phyloP scores from a whole-genome alignment of 2,113 vertebrate genomes.

The Tyto alba region DNA sequence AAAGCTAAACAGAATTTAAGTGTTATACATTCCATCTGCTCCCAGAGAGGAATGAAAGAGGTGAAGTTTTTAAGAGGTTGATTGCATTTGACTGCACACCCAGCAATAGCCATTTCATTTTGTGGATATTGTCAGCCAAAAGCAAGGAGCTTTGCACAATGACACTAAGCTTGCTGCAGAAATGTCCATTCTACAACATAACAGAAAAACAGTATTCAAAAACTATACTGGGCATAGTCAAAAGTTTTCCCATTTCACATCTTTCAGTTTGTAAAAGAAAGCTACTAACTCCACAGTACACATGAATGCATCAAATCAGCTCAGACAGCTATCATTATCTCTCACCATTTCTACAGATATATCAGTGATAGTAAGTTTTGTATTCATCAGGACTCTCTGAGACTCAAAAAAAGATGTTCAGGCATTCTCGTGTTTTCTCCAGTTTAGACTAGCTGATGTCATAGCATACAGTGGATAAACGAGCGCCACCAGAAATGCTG shows the following conservation, averaged over 20 bases:
- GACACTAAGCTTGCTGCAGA: not conserved
- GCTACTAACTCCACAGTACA: not conserved
- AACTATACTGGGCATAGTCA: not conserved
- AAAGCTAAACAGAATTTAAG: not conserved
- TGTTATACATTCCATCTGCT: not conserved
- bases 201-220: not conserved
- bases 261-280: not conserved
- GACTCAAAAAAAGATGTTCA: not conserved
- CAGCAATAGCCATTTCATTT: not conserved
- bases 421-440: not conserved
- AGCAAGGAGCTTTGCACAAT: not conserved
- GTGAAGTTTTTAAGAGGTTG: not conserved
- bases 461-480: not conserved
- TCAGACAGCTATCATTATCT: not conserved
- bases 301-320: not conserved
- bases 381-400: not conserved
- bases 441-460: not conserved
- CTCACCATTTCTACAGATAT: not conserved
- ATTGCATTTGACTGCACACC: not conserved
- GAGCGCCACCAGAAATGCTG: not conserved
- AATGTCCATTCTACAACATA: not conserved
- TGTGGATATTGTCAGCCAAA: not conserved
- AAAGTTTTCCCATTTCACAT: not conserved
- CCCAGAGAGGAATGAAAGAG: not conserved
- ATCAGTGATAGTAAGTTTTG: not conserved